Evolutionary conservation across 1,140 invertebrate species (phyloP).

Genomic region (Olivierus martensii): DNA sequence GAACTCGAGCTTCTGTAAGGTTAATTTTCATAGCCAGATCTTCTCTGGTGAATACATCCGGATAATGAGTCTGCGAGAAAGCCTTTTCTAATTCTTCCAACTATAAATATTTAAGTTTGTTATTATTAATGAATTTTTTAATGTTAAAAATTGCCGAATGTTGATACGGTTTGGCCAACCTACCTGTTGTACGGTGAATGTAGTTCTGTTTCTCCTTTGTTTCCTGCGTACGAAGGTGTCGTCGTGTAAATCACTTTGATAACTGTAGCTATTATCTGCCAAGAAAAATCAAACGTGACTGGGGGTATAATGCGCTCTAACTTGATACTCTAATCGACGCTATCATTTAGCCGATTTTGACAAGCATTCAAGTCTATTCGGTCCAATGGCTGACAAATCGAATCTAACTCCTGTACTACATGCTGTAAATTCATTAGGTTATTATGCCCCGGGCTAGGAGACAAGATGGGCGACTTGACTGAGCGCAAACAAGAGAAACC

Average conservation of each 20-base stretch:
- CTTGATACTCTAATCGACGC: too few relatives aligned
- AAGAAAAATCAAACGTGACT: slow-evolving; percentile 4
- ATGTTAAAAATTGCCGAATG: too few relatives aligned
- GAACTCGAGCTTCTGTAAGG: slow-evolving; percentile 90
- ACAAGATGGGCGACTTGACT: too few relatives aligned
- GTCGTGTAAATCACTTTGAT: slow-evolving; percentile 82
- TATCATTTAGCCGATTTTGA: too few relatives aligned
- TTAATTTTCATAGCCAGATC: slow-evolving; percentile 98
- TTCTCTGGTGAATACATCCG: slow-evolving; percentile 93
- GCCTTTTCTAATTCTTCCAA: slow-evolving; percentile 93
- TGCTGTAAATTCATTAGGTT: too few relatives aligned
- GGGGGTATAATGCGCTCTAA: neutral
- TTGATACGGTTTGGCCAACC: slow-evolving; percentile 2
- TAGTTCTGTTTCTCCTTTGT: slow-evolving; percentile 87
- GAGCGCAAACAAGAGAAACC: too few relatives aligned
- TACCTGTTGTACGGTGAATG: slow-evolving; percentile 92
- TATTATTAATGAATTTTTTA: too few relatives aligned
- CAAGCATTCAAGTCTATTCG: too few relatives aligned
- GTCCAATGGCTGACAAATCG: too few relatives aligned
- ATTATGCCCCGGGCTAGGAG: too few relatives aligned
- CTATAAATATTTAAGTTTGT: slow-evolving; percentile 32
- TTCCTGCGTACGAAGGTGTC: slow-evolving; percentile 92
- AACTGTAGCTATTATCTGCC: slow-evolving; percentile 26
- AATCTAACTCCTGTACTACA: too few relatives aligned
- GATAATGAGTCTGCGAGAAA: slow-evolving; percentile 95